phyloP scores from a whole-genome alignment of 2,888 invertebrate genomes.

The Aphodius granarius region DNA sequence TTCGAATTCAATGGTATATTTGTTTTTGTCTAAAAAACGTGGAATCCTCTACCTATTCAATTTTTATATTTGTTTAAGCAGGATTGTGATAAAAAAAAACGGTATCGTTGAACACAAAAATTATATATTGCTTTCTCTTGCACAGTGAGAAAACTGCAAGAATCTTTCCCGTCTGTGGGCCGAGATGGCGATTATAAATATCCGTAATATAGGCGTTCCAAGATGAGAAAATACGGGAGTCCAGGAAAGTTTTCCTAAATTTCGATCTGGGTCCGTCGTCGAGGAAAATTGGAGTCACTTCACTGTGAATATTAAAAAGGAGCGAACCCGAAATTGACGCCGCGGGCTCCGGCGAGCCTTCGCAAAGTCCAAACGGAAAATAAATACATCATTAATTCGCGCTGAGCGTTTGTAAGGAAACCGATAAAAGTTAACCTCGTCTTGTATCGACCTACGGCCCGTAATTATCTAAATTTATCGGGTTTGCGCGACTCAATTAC shows the following conservation, averaged over 20 bases:
- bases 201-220: neutral
- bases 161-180: neutral
- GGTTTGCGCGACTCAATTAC: neutral
- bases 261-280: neutral
- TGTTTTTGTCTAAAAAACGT: no score
- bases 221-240: neutral
- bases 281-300: neutral
- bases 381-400: neutral
- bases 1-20: no score
- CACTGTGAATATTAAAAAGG: neutral
- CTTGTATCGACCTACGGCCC: neutral
- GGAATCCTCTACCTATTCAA: no score
- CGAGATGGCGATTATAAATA: neutral
- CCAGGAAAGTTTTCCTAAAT: neutral
- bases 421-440: neutral
- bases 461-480: neutral
- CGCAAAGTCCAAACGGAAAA: neutral
- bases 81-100: no score
- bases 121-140: no score
- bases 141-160: neutral
- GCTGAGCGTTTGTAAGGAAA: neutral
- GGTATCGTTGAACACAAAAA: no score
- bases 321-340: neutral
- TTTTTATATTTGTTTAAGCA: no score
- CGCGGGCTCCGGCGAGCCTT: neutral